Conservation (phyloP, 1,140 invertebrate genomes). For the Oncopeltus fasciatus region DNA sequence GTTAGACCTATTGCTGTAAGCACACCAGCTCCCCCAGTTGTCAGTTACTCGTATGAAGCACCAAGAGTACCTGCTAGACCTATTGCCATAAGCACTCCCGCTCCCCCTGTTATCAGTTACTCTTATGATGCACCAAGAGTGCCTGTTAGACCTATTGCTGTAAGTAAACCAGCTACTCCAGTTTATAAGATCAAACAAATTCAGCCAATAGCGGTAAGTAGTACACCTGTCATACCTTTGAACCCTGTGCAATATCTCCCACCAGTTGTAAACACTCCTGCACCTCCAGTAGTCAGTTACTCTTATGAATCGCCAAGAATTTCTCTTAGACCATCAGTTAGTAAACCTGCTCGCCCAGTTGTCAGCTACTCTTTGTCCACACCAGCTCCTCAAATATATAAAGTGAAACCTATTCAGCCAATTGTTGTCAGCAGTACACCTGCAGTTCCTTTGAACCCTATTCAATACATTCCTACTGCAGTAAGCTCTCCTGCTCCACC, state of each 20-base stretch:
- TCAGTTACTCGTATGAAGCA: constrained; percentile 12
- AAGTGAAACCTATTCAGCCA: background rate
- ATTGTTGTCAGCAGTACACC: constrained; percentile 15
- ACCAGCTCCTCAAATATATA: constrained; percentile 8
- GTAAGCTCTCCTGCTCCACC: background rate
- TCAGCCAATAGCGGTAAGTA: too few relatives aligned
- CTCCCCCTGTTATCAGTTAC: constrained; percentile 12
- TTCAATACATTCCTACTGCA: constrained; percentile 12
- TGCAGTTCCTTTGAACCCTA: constrained; percentile 18
- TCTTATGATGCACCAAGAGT: background rate
- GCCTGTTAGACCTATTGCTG: background rate
- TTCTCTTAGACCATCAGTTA: background rate
- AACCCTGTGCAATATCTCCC: background rate
- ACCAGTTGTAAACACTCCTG: background rate
- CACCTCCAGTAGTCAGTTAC: constrained; percentile 2
- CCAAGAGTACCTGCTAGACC: background rate
- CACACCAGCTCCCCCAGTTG: background rate
- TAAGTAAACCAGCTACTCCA: background rate
- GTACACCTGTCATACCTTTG: background rate
- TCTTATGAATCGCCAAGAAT: background rate
- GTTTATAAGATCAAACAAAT: background rate
- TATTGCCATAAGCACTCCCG: constrained; percentile 5
- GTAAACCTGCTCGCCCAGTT: constrained; percentile 11
- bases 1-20: constrained; percentile 11
- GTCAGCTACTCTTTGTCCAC: too few relatives aligned